These are phyloP conservation scores for Hephaestus fuliginosus DNA, from an alignment of 2,797 vertebrate species.

Conservation along the genomic window DNA sequence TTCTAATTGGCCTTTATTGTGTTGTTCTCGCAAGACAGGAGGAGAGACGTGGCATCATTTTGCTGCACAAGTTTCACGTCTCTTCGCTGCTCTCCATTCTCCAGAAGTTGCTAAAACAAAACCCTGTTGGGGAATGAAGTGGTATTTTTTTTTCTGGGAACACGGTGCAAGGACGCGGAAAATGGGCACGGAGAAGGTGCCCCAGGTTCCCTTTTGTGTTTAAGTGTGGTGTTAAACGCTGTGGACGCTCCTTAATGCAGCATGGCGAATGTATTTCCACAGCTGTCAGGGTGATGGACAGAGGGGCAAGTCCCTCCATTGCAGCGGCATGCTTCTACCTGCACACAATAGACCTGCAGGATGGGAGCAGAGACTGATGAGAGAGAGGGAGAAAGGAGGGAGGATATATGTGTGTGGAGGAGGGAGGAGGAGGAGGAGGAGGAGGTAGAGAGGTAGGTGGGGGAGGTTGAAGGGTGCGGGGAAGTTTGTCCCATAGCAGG, in stretches of 20 bases:
- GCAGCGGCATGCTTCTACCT: conserved; percentile 88
- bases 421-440: conserved; percentile 7
- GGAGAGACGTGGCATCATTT: conserved; percentile 39
- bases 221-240: conserved; percentile 63
- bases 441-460: not conserved
- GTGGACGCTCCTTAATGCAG: conserved; percentile 81
- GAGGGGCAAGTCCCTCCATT: conserved; percentile 83
- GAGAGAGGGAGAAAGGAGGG: conserved; percentile 32
- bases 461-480: conserved; percentile 45
- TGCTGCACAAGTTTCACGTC: conserved; percentile 21
- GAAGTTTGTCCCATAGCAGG: conserved; percentile 91
- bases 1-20: conserved; percentile 81
- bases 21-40: conserved; percentile 52
- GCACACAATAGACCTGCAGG: conserved; percentile 89
- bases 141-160: conserved; percentile 18
- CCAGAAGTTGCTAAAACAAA: conserved; percentile 36
- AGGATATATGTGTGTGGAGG: conserved; percentile 54
- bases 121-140: conserved; percentile 20
- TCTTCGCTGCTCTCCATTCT: conserved; percentile 2
- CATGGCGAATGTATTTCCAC: conserved; percentile 93
- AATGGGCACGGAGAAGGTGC: conserved; percentile 47
- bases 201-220: conserved; percentile 64
- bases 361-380: conserved; percentile 47
- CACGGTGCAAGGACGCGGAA: conserved; percentile 37
- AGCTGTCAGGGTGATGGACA: conserved; percentile 94